A percentile compares a stretch with the other conserved stretches of the same genome.
Evolutionary conservation across 2,113 vertebrate genomes (phyloP).

Genomic region (Dromiciops gliroides): DNA sequence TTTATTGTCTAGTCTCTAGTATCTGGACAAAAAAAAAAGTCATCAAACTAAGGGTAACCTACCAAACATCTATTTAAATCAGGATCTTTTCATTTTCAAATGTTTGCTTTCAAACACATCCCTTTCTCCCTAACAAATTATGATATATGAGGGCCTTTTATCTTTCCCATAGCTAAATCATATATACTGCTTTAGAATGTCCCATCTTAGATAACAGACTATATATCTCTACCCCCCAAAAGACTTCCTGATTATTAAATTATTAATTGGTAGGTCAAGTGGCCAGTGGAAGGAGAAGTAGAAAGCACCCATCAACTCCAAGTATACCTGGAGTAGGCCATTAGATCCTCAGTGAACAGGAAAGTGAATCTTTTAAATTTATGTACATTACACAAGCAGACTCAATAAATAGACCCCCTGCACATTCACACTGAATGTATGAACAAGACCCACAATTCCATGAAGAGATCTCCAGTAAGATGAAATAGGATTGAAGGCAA

Average conservation of each 20-base stretch:
- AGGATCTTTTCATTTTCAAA: constrained; percentile 44
- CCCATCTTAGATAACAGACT: constrained; percentile 27
- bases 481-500: constrained; percentile 60
- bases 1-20: constrained; percentile 48
- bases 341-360: background rate
- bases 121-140: constrained; percentile 73
- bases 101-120: constrained; percentile 52
- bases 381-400: constrained; percentile 46
- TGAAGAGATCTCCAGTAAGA: constrained; percentile 62
- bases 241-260: constrained; percentile 48
- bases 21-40: constrained; percentile 57
- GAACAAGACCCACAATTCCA: background rate
- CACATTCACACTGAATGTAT: background rate
- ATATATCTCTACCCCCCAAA: constrained; percentile 45
- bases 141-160: constrained; percentile 62
- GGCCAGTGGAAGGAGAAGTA: background rate
- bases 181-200: constrained; percentile 58
- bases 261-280: background rate
- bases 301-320: constrained; percentile 54
- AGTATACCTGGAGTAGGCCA: constrained; percentile 14
- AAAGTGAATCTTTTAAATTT: constrained; percentile 37
- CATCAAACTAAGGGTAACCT: constrained; percentile 1
- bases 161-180: constrained; percentile 50
- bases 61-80: constrained; percentile 30
- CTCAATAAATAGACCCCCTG: constrained; percentile 62